phyloP scores from a whole-genome alignment of 2,888 invertebrate genomes.

The Netelia inedita region DNA sequence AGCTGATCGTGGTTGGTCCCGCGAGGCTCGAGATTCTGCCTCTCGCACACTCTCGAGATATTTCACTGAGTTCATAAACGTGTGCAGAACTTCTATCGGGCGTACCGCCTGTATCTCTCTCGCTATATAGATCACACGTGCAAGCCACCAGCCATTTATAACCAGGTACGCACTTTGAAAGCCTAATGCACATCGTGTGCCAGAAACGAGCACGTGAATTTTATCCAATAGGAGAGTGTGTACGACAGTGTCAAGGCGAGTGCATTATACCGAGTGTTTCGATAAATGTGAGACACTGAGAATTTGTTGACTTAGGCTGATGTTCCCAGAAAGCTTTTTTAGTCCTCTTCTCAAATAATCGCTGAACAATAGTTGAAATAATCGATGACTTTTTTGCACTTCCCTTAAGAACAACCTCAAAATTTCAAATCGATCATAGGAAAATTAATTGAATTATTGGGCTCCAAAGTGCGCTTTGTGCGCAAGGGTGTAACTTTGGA shows the following conservation, averaged over 20 bases:
- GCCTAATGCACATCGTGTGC: constrained; percentile 6
- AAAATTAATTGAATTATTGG: too few species aligned
- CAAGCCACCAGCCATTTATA: constrained; percentile 34
- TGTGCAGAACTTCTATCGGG: constrained; percentile 25
- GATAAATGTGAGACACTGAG: too few species aligned
- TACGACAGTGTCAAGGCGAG: not conserved
- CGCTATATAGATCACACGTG: not conserved
- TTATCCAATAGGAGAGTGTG: not conserved
- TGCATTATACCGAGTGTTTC: not conserved
- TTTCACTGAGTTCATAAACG: constrained; percentile 38
- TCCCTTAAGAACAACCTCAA: too few species aligned
- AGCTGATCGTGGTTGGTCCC: constrained; percentile 43
- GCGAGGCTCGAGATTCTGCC: constrained; percentile 23
- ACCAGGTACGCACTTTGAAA: constrained; percentile 16
- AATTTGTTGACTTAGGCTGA: too few species aligned
- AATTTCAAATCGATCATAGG: too few species aligned
- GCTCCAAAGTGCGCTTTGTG: too few species aligned
- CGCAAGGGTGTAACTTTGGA: too few species aligned
- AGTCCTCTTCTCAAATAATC: too few species aligned
- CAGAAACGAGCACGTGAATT: not conserved
- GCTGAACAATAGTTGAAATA: too few species aligned
- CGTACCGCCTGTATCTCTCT: constrained; percentile 5
- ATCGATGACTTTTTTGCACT: too few species aligned
- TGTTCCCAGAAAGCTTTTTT: too few species aligned
- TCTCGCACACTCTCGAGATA: constrained; percentile 27